phyloP scores from a whole-genome alignment of 1,140 invertebrate species.

The Eufriesea mexicana region DNA sequence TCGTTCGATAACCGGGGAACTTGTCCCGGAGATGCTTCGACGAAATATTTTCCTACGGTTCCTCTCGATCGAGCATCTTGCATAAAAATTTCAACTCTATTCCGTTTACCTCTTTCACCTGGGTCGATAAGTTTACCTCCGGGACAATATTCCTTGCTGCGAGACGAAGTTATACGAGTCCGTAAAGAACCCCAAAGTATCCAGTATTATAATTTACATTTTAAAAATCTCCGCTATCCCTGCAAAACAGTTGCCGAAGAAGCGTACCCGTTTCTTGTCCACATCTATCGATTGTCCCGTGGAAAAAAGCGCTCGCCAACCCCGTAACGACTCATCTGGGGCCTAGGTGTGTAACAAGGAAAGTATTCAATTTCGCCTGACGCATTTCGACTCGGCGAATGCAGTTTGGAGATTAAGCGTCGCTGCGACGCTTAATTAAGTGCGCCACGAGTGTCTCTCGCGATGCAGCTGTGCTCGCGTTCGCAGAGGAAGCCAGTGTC shows the following conservation, averaged over 20 bases:
- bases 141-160: conserved; percentile 12
- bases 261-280: background rate
- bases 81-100: conserved; percentile 9
- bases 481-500: conserved; percentile 9
- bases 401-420: conserved; percentile 44
- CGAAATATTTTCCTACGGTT: background rate
- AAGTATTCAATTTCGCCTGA: conserved; percentile 44
- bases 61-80: background rate
- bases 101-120: background rate
- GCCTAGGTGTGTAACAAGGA: background rate
- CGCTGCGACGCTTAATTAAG: conserved; percentile 48
- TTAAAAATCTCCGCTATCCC: background rate
- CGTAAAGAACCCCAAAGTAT: background rate
- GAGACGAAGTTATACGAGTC: conserved; percentile 2
- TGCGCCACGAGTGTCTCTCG: conserved; percentile 19
- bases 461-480: conserved; percentile 17
- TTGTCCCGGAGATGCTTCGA: no score
- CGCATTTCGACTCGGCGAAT: conserved; percentile 23
- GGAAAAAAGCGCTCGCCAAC: no score
- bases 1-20: background rate
- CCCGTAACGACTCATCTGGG: no score
- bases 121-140: conserved; percentile 27
- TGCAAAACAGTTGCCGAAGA: background rate
- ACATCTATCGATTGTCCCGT: background rate
- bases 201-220: conserved; percentile 17